These are phyloP conservation scores for Dione juno DNA, from an alignment of 2,888 invertebrate species.

Conservation along the genomic window DNA sequence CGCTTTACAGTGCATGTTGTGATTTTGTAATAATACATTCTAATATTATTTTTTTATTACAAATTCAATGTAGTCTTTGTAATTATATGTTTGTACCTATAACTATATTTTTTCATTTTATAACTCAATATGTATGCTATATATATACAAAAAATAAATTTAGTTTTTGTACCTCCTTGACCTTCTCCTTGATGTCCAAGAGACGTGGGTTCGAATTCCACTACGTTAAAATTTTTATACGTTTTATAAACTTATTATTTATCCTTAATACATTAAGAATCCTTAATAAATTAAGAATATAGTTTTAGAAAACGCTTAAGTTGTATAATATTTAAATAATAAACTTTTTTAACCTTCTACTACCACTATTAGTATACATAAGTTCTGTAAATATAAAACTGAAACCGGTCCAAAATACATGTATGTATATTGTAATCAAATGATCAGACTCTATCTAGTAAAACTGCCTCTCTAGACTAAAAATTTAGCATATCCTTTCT, in stretches of 20 bases:
- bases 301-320: no score
- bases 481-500: neutral
- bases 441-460: neutral
- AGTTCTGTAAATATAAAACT: neutral
- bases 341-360: neutral
- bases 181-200: no score
- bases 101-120: no score
- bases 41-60: neutral
- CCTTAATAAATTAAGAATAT: no score
- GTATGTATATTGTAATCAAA: constrained; percentile 1
- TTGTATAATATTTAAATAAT: neutral
- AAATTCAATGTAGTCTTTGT: neutral
- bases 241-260: no score
- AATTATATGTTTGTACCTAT: no score
- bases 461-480: neutral
- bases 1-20: neutral
- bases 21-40: neutral
- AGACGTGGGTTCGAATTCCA: no score
- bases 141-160: no score
- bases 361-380: neutral
- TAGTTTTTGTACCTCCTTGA: no score
- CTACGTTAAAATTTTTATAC: no score
- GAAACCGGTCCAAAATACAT: neutral
- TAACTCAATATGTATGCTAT: no score
- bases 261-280: no score